These are phyloP conservation scores for Nomia melanderi DNA, from an alignment of 1,140 invertebrate genomes.

Conservation along the genomic window DNA sequence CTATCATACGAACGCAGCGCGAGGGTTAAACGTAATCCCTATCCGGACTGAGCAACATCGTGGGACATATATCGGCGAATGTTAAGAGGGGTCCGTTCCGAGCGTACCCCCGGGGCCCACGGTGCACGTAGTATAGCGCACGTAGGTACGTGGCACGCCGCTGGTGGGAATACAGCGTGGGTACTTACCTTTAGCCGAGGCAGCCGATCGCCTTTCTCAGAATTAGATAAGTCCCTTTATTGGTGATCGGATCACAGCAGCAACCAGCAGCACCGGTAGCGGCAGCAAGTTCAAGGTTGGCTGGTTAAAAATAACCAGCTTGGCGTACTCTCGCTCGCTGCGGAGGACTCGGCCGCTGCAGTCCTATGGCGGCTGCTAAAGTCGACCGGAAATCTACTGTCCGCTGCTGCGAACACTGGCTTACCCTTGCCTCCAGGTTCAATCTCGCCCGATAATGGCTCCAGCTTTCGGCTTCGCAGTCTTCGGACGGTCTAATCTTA, in stretches of 20 bases:
- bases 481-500: background rate
- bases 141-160: conserved; percentile 19
- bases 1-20: too few relatives aligned
- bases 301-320: conserved; percentile 62
- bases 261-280: conserved; percentile 46
- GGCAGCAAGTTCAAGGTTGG: conserved; percentile 65
- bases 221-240: conserved; percentile 76
- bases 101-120: conserved; percentile 15
- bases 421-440: too few relatives aligned
- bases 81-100: conserved; percentile 22
- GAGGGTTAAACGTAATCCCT: conserved; percentile 23
- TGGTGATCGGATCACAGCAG: conserved; percentile 75
- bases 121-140: conserved; percentile 34
- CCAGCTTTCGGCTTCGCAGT: too few relatives aligned
- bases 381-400: conserved; percentile 55
- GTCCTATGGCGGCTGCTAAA: conserved; percentile 23
- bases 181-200: conserved; percentile 57
- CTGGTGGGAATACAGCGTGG: conserved; percentile 49
- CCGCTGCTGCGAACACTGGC: conserved; percentile 5
- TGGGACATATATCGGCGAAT: conserved; percentile 32
- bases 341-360: conserved; percentile 36
- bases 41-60: background rate
- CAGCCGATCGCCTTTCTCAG: conserved; percentile 70
- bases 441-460: too few relatives aligned
- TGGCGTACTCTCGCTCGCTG: conserved; percentile 45